Percentiles rank a stretch among this genome's conserved stretches.
Evolutionary conservation across 2,888 invertebrate species (phyloP).

Genomic region (Salpingus planirostris): DNA sequence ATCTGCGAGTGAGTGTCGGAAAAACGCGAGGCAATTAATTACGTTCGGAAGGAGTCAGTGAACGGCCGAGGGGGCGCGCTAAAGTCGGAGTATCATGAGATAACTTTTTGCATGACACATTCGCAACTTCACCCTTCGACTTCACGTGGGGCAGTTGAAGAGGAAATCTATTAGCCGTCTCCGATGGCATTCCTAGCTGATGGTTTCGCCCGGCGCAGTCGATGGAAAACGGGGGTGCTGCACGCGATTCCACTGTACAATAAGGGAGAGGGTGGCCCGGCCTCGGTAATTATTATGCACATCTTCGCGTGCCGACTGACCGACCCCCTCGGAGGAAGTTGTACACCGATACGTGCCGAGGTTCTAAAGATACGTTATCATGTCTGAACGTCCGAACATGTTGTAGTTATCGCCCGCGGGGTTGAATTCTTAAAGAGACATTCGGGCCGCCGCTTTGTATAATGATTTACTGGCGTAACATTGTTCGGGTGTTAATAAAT

Average conservation of each 20-base stretch:
- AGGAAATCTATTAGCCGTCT: conserved; percentile 9
- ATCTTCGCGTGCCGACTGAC: conserved; percentile 38
- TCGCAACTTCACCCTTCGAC: background rate
- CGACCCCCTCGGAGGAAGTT: conserved; percentile 36
- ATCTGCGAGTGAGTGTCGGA: no score
- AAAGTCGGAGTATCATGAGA: conserved; percentile 10
- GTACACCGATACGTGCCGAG: conserved; percentile 33
- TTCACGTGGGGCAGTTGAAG: conserved; percentile 1
- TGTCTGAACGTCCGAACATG: conserved; percentile 23
- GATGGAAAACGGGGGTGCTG: conserved; percentile 16
- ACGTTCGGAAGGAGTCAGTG: conserved; percentile 10
- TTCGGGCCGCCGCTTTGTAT: conserved; percentile 10
- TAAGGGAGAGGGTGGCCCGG: no score
- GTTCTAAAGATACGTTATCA: conserved; percentile 26
- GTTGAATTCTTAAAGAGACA: conserved; percentile 17
- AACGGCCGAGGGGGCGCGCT: no score
- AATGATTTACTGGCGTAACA: conserved; percentile 12
- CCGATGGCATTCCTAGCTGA: conserved; percentile 6
- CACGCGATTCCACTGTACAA: no score
- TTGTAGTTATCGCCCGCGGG: conserved; percentile 12
- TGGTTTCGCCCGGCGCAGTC: conserved; percentile 3
- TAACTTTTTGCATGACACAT: conserved; percentile 14
- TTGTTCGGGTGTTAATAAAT: conserved; percentile 17
- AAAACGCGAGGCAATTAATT: conserved; percentile 10
- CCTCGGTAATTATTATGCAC: conserved; percentile 38